Base-by-base conservation (phyloP, 1,140 invertebrate genomes). In the Trichomalopsis sarcophagae region DNA sequence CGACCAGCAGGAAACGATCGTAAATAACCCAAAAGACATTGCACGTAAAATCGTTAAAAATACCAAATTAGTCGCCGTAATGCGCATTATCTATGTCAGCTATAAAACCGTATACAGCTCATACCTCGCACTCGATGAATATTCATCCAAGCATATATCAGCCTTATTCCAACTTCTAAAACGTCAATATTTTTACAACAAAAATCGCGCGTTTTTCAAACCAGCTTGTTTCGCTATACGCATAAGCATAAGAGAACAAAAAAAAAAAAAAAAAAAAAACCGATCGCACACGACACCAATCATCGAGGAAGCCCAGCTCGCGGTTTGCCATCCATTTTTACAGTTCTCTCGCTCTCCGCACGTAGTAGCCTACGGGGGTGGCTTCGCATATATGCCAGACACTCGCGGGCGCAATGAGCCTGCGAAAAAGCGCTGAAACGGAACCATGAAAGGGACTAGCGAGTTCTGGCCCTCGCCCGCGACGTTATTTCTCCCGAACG, bases 291-390 rank as follows among this genome's bases (percentile, higher is more conserved):
- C 50, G 44, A 13, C 10, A 10, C 62, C 23, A 9, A 78, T n/a
- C 75, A 23, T 21, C 23, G 21, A 30, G 21, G 27, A 68, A 40
- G 62, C 21, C 9, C 13, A 69, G 68, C 85, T 81, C 82, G 85
- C 86, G 88, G 88, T 87, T 87, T 75, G 78, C 74, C 85, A 87
- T 80, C 30, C 75, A 79, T 82, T 84, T 84, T 84, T 87, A 84
- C 71, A 86, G 47, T 17, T 76, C 21, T 23, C 33, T 27, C 1
- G 27, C 23, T 40, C 11, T 9, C 23, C 55, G 23, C 14, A 17
- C 27, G 27, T 17, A 30, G 68, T 27, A 71, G 68, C 68, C 68
- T 11, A 27, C 10, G 69, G 69, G 23, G 17, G 30, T 1, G 68
- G 10, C 7, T 27, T 71, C 30, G 68, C 68, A 33, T 71, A 62